These are phyloP conservation scores for Burhinus bistriatus DNA, from an alignment of 2,113 vertebrate species.

Conservation along the genomic window DNA sequence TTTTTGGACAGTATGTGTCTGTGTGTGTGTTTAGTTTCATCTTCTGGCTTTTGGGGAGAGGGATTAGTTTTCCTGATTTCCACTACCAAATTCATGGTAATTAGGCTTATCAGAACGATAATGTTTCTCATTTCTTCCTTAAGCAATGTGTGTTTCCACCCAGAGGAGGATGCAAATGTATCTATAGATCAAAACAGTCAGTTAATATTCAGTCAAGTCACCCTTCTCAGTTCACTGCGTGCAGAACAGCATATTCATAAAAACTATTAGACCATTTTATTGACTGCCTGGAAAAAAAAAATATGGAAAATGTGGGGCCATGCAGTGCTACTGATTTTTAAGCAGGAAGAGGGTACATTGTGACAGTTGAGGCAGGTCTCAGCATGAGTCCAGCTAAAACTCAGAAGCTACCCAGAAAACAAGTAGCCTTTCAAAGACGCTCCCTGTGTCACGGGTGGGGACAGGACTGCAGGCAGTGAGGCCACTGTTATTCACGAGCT, in stretches of 20 bases:
- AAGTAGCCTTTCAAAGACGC: not conserved
- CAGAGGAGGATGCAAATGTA: not conserved
- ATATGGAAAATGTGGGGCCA: not conserved
- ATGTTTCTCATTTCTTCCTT: not conserved
- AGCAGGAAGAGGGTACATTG: not conserved
- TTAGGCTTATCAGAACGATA: not conserved
- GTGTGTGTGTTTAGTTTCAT: fast-evolving
- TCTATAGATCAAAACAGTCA: not conserved
- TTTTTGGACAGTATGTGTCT: not conserved
- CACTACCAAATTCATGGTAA: not conserved
- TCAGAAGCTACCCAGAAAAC: not conserved
- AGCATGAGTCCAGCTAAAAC: not conserved
- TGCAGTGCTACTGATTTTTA: not conserved
- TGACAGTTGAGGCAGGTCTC: not conserved
- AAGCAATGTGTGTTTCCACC: not conserved
- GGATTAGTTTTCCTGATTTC: not conserved
- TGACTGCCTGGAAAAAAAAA: not conserved
- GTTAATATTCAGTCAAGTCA: not conserved
- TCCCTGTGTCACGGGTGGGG: fast-evolving
- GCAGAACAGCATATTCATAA: not conserved
- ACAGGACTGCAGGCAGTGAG: not conserved
- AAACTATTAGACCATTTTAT: not conserved
- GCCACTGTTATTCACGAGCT: not conserved
- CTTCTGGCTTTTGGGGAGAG: not conserved
- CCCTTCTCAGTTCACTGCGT: not conserved